Evolutionary conservation across 2,888 invertebrate genomes (phyloP), one percentile per base, ranked within the genome.

Genomic region (Frankliniella fusca): DNA sequence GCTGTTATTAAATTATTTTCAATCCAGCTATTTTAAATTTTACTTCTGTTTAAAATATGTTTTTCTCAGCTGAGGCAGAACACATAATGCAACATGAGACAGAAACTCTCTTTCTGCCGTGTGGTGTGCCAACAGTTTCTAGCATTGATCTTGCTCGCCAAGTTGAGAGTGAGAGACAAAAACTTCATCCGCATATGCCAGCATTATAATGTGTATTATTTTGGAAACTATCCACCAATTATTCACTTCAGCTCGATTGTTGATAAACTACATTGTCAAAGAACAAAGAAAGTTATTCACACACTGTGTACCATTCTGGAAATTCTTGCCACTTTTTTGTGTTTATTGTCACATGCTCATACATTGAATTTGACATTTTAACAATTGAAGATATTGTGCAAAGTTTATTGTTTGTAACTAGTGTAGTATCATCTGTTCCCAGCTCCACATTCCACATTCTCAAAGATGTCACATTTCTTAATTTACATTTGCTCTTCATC

Each of bases 131-230:
- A 8, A 76, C 70, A 27, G 70, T 76, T 27, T 76, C 70, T 23
- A 27, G 70, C 27, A 76, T 76, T 27, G 70, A 76, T 76, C 70
- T 76, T 76, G 70, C 70, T 0, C 70, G 70, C 8, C 70, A 76
- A 76, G 27, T 76, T 76, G 70, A 76, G 12, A 76, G 70, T 23
- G 70, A 76, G 27, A n/a, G 70, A 27, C 70, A 76, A 23, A 76
- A 76, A 27, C 70, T 76, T 12, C 70, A 76, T 10, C 70, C 70
- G 2, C 70, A 76, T 27, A 76, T 76, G 70, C 70, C 70, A 3
- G 12, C 70, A 27, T 27, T 76, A 27, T 76, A 12, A 27, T 20
- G 18, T 0, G 12, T 12, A 12, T 20, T 54, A 15, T 54, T 9
- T 54, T 15, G 7, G 18, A 54, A 54, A 54, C 18, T 5, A 38